These are phyloP conservation scores for Rhinolophus ferrumequinum DNA, from an alignment of 2,113 vertebrate species.

Conservation along the genomic window DNA sequence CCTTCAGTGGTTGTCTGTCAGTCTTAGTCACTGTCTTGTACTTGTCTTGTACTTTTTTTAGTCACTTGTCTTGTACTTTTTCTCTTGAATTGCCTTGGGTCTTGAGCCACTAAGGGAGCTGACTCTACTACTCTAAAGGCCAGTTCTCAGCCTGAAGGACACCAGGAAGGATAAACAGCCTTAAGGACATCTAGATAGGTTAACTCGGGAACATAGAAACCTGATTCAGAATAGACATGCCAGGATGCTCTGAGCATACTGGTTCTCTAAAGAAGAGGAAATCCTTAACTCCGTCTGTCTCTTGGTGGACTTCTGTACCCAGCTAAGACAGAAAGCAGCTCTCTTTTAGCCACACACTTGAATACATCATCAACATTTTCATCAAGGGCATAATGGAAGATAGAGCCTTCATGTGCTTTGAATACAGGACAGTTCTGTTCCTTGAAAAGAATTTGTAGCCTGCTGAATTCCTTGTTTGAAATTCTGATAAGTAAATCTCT, in stretches of 20 bases:
- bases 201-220: not conserved
- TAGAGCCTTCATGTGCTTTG: not conserved
- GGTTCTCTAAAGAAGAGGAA: not conserved
- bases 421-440: constrained; percentile 55
- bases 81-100: not conserved
- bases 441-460: constrained; percentile 63
- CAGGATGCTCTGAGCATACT: not conserved
- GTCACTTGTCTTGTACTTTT: not conserved
- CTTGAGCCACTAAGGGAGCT: not conserved
- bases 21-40: not conserved
- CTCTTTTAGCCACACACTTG: not conserved
- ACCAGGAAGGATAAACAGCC: constrained; percentile 10
- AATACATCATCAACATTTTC: constrained; percentile 5
- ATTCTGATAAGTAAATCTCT: constrained; percentile 74
- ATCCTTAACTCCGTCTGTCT: not conserved
- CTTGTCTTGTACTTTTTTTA: not conserved
- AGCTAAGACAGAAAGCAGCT: not conserved
- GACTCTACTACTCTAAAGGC: not conserved
- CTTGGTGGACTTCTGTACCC: not conserved
- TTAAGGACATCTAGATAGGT: not conserved
- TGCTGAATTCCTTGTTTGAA: constrained; percentile 78
- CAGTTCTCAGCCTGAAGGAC: not conserved
- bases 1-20: not conserved
- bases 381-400: constrained; percentile 38
- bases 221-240: not conserved